Conservation (phyloP, 2,797 vertebrate genomes). For the Amblyraja radiata region DNA sequence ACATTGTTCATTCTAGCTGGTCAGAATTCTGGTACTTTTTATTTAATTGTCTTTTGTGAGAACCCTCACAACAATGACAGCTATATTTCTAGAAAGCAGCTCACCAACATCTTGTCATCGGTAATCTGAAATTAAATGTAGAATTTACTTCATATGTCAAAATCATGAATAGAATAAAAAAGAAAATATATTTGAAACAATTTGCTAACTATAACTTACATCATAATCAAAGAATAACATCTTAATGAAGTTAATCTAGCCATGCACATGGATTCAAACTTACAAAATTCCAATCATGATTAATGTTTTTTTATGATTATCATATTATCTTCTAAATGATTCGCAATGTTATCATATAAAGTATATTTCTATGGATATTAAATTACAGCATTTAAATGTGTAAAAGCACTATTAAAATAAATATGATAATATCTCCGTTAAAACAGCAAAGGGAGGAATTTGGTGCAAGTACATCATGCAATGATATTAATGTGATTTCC, state of each 20-base stretch:
- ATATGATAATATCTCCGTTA: neutral
- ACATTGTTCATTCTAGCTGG: neutral
- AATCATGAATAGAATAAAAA: neutral
- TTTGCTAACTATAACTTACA: neutral
- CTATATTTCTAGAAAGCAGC: too few relatives aligned
- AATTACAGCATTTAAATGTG: slow-evolving; percentile 1
- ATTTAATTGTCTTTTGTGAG: neutral
- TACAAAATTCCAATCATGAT: neutral
- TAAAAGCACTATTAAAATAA: neutral
- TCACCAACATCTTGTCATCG: too few relatives aligned
- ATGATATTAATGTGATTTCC: neutral
- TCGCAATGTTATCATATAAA: neutral
- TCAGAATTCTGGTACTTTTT: neutral
- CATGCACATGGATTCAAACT: neutral
- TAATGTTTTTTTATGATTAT: neutral
- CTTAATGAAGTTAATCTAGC: neutral
- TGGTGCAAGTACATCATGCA: neutral
- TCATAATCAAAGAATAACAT: neutral
- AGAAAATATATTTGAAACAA: neutral
- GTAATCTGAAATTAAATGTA: too few relatives aligned
- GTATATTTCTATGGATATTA: neutral
- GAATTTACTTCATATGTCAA: too few relatives aligned
- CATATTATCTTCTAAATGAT: neutral
- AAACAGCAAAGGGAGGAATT: neutral
- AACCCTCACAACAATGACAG: neutral